A percentile compares a stretch with the other conserved stretches of the same genome.
These are phyloP conservation scores for Oreohelix idahoensis DNA, from an alignment of 1,140 invertebrate species.

Conservation along the genomic window DNA sequence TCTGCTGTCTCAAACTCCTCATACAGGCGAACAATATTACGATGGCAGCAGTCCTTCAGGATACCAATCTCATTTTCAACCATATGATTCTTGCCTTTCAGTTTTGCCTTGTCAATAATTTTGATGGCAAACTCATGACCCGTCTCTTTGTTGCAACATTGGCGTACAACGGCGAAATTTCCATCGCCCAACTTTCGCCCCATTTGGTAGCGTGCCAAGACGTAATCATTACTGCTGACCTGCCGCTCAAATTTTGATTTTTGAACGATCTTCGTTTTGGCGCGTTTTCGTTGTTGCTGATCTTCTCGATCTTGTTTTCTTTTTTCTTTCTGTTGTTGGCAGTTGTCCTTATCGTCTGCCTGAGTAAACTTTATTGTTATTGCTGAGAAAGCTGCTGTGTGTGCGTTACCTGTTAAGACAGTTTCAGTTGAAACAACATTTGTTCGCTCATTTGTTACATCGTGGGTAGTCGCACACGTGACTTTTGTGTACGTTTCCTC, in stretches of 20 bases:
- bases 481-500: background rate
- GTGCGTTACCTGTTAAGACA: background rate
- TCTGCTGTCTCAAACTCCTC: constrained; percentile 91
- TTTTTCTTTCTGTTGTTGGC: constrained; percentile 41
- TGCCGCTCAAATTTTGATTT: constrained; percentile 66
- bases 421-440: background rate
- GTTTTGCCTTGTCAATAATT: constrained; percentile 95
- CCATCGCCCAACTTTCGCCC: constrained; percentile 76
- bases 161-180: constrained; percentile 75
- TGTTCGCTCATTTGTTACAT: background rate
- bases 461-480: background rate
- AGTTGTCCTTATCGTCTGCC: constrained; percentile 20
- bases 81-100: constrained; percentile 80
- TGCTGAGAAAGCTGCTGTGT: background rate
- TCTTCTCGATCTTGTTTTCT: constrained; percentile 49
- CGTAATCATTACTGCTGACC: constrained; percentile 61
- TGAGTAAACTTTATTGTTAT: background rate
- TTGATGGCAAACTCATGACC: constrained; percentile 91
- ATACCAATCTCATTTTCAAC: constrained; percentile 92
- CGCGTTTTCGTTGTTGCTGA: constrained; percentile 37
- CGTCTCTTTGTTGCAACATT: constrained; percentile 67
- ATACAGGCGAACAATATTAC: constrained; percentile 93
- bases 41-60: constrained; percentile 90
- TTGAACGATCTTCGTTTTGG: constrained; percentile 61
- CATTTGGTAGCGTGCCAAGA: constrained; percentile 67